Conservation (phyloP, 1,140 invertebrate species). For the Pantala flavescens region DNA sequence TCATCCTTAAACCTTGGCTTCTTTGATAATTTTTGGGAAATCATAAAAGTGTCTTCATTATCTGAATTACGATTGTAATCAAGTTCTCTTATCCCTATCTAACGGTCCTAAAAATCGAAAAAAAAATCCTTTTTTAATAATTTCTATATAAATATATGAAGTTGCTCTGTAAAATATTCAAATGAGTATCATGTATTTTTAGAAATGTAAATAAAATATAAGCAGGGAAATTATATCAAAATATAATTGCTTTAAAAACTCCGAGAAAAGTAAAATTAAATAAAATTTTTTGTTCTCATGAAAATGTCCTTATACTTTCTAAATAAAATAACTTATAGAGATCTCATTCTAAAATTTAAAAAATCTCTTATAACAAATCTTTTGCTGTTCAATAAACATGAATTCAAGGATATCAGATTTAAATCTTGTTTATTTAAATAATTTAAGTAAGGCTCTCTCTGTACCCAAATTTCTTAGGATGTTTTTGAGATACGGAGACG, state of each 20-base stretch:
- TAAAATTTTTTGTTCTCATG: neutral
- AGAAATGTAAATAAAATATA: neutral
- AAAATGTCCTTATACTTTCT: constrained; percentile 10
- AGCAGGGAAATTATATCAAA: too few species aligned
- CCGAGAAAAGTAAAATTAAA: neutral
- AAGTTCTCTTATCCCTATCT: neutral
- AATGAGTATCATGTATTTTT: neutral
- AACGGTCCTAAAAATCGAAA: neutral
- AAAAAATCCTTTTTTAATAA: neutral
- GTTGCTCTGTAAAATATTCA: neutral
- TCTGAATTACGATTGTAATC: neutral
- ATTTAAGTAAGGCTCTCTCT: constrained; percentile 26
- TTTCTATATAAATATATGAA: neutral
- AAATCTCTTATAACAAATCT: neutral
- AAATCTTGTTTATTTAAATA: constrained; percentile 9
- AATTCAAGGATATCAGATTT: neutral
- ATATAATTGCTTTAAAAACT: too few species aligned
- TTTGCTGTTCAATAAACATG: neutral
- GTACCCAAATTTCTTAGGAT: constrained; percentile 40
- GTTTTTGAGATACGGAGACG: constrained; percentile 52
- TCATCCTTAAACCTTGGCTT: constrained; percentile 12
- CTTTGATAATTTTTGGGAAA: neutral
- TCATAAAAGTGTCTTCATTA: neutral
- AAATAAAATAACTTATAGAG: neutral
- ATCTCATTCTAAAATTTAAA: neutral